Conservation (phyloP, 2,113 vertebrate genomes). For the Zonotrichia leucophrys region DNA sequence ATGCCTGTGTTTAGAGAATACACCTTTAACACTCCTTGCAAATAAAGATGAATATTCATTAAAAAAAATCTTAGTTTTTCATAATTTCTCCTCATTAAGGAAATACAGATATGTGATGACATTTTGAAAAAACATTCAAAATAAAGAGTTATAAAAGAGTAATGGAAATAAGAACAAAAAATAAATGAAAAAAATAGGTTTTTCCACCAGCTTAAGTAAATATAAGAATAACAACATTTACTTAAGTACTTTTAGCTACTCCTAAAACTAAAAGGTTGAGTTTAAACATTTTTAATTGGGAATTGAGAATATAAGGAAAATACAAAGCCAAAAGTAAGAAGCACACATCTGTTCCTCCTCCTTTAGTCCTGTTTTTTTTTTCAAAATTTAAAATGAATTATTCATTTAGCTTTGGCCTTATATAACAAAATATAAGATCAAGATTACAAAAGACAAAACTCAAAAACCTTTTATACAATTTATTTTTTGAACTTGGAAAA, state of each 20-base stretch:
- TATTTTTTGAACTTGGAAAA: neutral
- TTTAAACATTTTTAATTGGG: neutral
- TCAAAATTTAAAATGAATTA: neutral
- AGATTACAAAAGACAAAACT: neutral
- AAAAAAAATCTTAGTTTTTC: neutral
- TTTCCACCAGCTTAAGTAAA: neutral
- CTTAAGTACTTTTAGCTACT: neutral
- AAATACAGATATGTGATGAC: neutral
- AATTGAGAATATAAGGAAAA: neutral
- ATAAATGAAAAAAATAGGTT: fast-evolving
- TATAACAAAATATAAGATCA: neutral
- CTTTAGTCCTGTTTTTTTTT: neutral
- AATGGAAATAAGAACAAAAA: neutral
- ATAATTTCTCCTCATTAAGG: neutral
- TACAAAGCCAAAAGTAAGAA: neutral
- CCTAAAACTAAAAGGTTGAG: neutral
- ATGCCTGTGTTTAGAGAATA: neutral
- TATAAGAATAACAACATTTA: neutral
- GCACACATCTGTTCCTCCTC: neutral
- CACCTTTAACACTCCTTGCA: neutral
- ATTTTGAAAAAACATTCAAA: neutral
- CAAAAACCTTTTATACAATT: neutral
- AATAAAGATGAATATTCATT: neutral
- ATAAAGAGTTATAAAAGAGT: neutral
- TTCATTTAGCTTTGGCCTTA: neutral